Conservation (phyloP, 2,113 vertebrate species). For the Hippocampus barbouri region DNA sequence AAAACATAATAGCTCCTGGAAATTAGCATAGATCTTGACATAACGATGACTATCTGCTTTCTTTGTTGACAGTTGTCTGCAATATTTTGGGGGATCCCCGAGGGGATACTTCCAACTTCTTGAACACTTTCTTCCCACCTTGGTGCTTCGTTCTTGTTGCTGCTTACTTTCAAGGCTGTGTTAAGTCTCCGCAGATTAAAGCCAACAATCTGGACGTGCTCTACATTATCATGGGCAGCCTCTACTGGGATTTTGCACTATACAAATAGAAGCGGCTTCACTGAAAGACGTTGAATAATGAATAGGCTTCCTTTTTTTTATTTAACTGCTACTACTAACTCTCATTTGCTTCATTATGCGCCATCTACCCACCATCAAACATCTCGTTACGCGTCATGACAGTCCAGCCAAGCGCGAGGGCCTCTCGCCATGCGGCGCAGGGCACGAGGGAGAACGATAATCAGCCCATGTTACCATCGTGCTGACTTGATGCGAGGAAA, state of each 20-base stretch:
- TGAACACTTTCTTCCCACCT: neutral
- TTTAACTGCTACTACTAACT: neutral
- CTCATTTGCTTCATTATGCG: conserved; percentile 7
- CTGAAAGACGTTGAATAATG: conserved; percentile 7
- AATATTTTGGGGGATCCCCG: too few relatives aligned
- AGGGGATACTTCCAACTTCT: too few relatives aligned
- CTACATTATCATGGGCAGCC: neutral
- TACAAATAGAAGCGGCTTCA: neutral
- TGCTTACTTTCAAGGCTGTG: neutral
- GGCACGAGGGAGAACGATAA: neutral
- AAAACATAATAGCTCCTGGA: too few relatives aligned
- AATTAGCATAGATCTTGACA: too few relatives aligned
- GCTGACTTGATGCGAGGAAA: neutral
- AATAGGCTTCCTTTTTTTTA: neutral
- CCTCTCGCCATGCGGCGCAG: neutral
- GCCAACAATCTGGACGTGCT: neutral
- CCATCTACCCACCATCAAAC: conserved; percentile 9
- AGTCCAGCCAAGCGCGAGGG: neutral
- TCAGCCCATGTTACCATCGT: conserved; percentile 1
- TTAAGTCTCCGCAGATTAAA: conserved; percentile 1
- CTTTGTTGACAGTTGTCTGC: too few relatives aligned
- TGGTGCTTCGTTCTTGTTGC: neutral
- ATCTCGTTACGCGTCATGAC: neutral
- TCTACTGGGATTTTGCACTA: conserved; percentile 2
- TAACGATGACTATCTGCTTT: too few relatives aligned